Conservation (phyloP, 1,140 invertebrate species). For the Tetramorium simillimum region DNA sequence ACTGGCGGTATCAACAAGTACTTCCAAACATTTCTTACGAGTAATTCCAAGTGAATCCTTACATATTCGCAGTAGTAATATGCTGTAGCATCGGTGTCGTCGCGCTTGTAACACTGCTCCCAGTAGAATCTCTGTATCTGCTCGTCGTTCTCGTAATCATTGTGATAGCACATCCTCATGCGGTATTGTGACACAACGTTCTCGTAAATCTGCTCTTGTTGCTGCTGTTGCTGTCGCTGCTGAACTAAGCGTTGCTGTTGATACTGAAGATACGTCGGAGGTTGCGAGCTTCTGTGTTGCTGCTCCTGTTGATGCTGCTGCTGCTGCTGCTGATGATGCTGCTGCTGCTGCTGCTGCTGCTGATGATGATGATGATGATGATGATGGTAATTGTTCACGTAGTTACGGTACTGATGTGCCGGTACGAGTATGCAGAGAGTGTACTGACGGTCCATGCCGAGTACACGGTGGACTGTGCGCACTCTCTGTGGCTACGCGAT, state of each 20-base stretch:
- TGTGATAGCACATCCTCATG: slow-evolving; percentile 85
- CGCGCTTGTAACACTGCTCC: slow-evolving; percentile 83
- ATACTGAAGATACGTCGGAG: slow-evolving; percentile 66
- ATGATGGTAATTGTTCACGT: slow-evolving; percentile 80
- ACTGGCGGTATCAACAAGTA: neutral
- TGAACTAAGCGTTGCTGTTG: slow-evolving; percentile 57
- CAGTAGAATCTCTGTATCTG: slow-evolving; percentile 85
- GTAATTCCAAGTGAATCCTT: slow-evolving; percentile 69
- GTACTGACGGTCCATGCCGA: slow-evolving; percentile 85
- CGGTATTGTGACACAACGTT: slow-evolving; percentile 83
- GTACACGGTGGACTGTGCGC: slow-evolving; percentile 68
- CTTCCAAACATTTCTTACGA: slow-evolving; percentile 7
- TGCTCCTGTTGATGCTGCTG: slow-evolving; percentile 47
- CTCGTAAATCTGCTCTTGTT: slow-evolving; percentile 83
- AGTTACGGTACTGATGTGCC: slow-evolving; percentile 83
- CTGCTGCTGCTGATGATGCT: slow-evolving; percentile 64
- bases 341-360: slow-evolving; percentile 43
- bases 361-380: slow-evolving; percentile 74
- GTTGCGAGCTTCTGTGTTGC: slow-evolving; percentile 60
- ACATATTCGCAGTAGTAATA: slow-evolving; percentile 86
- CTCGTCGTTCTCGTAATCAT: slow-evolving; percentile 85
- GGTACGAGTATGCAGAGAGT: slow-evolving; percentile 84
- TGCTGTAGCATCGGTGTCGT: slow-evolving; percentile 81
- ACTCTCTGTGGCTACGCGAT: slow-evolving; percentile 50
- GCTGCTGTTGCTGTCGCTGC: slow-evolving; percentile 56